Base-by-base conservation (phyloP, 2,888 invertebrate species). In the Zootermopsis nevadensis region DNA sequence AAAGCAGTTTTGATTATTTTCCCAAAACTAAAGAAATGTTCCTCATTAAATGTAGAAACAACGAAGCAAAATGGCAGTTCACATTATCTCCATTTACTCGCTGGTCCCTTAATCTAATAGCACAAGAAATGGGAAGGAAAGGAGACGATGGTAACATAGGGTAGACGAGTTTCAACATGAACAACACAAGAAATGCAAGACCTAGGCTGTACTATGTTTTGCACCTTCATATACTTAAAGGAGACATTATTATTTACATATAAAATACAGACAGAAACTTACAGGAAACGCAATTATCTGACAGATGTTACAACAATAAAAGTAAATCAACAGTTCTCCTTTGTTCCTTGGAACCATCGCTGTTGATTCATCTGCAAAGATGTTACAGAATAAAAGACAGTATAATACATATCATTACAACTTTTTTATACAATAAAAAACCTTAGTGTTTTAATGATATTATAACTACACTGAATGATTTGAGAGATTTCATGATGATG, bases 241-340 rank as follows among this genome's bases (percentile, higher is more conserved):
- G 1, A 6, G n/a, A 60, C n/a, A 60, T n/a, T 60, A 60, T 60
- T 60, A 60, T 60, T 60, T 60, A 60, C 60, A 60, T 60, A 60
- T n/a, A 60, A 60, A 60, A 60, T 60, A 60, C 60, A 60, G 60
- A 60, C n/a, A 60, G 53, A 53, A 60, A 60, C 3, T 60, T 60
- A 60, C 60, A 60, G 27, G 27, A 60, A 60, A 60, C 27, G 6
- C 60, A 60, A 27, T 60, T 60, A n/a, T 60, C 2, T 60, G 27
- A 60, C 60, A 60, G 60, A 60, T 27, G 27, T 27, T 60, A 60
- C 6, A 60, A 60, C 6, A 27, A 2, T n/a, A 60, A 60, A 2
- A n/a, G 6, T 27, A 60, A 60, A 60, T 10, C n/a, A 60, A n/a
- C 6, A 0, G 15, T 48, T 8, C 4, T 60, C 2, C 2, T 60